Evolutionary conservation across 1,140 invertebrate species (phyloP).

Genomic region (Zaprionus tsacasi): DNA sequence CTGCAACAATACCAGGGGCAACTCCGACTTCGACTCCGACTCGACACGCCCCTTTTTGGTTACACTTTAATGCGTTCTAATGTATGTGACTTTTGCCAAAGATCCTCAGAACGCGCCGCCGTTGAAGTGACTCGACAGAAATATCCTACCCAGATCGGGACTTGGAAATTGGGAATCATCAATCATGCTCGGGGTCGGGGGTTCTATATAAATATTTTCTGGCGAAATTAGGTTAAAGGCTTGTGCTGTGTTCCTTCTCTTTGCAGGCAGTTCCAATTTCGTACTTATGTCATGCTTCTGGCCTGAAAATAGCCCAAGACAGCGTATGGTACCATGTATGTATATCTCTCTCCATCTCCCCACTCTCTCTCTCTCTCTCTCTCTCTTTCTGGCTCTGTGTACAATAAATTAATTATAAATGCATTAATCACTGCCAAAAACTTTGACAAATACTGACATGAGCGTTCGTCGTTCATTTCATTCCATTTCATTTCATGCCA

Average conservation of each 20-base stretch:
- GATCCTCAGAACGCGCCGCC: conserved; percentile 58
- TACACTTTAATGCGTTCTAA: conserved; percentile 83
- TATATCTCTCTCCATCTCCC: neutral
- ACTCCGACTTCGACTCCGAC: conserved; percentile 23
- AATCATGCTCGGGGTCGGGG: conserved; percentile 56
- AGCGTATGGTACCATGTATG: neutral
- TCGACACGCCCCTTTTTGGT: conserved; percentile 63
- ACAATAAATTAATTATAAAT: conserved; percentile 83
- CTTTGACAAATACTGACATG: conserved; percentile 82
- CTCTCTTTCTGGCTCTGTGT: conserved; percentile 43
- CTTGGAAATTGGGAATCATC: conserved; percentile 59
- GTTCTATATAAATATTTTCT: conserved; percentile 79
- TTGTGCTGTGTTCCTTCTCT: conserved; percentile 19
- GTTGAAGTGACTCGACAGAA: conserved; percentile 74
- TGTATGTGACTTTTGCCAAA: conserved; percentile 80
- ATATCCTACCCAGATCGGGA: conserved; percentile 34
- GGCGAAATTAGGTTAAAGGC: conserved; percentile 80
- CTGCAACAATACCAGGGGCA: conserved; percentile 42
- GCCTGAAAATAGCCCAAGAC: conserved; percentile 28
- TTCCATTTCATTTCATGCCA: conserved; percentile 37
- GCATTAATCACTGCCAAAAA: conserved; percentile 81
- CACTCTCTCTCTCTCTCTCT: conserved; percentile 1
- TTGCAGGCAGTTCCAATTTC: conserved; percentile 51
- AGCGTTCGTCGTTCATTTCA: conserved; percentile 63
- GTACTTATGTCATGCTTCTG: conserved; percentile 65